These are phyloP conservation scores for Brassicogethes aeneus DNA, from an alignment of 2,888 invertebrate species.

Conservation along the genomic window DNA sequence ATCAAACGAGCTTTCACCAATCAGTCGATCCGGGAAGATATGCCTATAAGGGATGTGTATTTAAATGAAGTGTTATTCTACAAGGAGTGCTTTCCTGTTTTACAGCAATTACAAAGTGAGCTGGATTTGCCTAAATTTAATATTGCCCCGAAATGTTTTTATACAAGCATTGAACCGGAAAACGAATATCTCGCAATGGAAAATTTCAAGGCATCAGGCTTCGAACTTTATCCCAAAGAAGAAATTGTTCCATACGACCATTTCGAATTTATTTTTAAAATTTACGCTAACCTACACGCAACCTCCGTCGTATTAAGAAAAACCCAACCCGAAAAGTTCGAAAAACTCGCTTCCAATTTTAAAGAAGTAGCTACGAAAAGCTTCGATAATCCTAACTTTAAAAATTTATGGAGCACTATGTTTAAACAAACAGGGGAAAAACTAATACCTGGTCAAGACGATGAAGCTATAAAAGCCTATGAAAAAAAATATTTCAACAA, in stretches of 20 bases:
- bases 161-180: neutral
- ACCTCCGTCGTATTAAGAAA: conserved; percentile 14
- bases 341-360: neutral
- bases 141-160: neutral
- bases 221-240: conserved; percentile 10
- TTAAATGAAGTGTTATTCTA: neutral
- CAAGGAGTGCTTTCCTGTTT: neutral
- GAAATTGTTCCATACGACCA: conserved; percentile 13
- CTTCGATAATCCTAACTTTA: neutral
- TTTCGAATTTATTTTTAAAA: conserved; percentile 12
- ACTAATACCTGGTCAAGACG: neutral
- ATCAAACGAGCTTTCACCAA: neutral
- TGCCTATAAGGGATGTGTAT: neutral
- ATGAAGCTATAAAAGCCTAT: neutral
- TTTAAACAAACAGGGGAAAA: neutral
- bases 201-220: conserved; percentile 8
- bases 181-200: conserved; percentile 5
- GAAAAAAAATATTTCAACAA: conserved; percentile 3
- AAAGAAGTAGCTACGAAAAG: conserved; percentile 1
- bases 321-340: conserved; percentile 12
- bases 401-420: neutral
- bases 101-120: neutral
- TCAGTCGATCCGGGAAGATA: neutral
- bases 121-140: neutral
- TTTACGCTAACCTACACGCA: conserved; percentile 16